A percentile compares a stretch with the other conserved stretches of the same genome.
Conservation (phyloP, 2,113 vertebrate species). For the Python bivittatus region DNA sequence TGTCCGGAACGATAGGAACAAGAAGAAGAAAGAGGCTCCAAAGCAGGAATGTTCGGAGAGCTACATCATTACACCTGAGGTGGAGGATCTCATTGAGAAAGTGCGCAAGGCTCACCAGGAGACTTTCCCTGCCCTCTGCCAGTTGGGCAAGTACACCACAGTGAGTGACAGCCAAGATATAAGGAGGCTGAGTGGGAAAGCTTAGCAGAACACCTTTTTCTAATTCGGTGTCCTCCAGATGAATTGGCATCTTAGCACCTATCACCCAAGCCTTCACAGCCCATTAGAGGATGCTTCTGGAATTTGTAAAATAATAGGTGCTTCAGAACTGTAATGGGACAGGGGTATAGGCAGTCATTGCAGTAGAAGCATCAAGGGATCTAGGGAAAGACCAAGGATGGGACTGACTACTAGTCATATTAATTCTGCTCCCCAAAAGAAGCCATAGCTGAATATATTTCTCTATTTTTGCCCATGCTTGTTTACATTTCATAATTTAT, state of each 20-base stretch:
- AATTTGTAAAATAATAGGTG: background rate
- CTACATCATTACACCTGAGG: conserved; percentile 89
- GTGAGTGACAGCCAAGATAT: conserved; percentile 59
- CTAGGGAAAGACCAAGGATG: background rate
- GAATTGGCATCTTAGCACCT: background rate
- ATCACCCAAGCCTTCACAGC: background rate
- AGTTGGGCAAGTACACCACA: conserved; percentile 99
- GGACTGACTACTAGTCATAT: background rate
- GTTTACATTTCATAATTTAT: background rate
- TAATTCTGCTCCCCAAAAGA: background rate
- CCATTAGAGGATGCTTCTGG: background rate
- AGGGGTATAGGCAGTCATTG: background rate
- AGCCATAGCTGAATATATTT: background rate
- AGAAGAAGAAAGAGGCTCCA: conserved; percentile 96
- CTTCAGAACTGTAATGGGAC: background rate
- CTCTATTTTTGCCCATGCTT: background rate
- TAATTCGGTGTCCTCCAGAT: background rate
- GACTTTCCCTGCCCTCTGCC: conserved; percentile 96
- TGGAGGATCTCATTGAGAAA: conserved; percentile 94
- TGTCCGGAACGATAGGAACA: conserved; percentile 96
- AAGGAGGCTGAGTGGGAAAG: accelerated
- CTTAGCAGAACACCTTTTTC: background rate
- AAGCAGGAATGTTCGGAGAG: conserved; percentile 92
- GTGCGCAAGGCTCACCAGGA: conserved; percentile 97
- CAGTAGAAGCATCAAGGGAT: background rate